Evolutionary conservation across 2,113 vertebrate genomes (phyloP).

Genomic region (Rhodinocichla rosea): DNA sequence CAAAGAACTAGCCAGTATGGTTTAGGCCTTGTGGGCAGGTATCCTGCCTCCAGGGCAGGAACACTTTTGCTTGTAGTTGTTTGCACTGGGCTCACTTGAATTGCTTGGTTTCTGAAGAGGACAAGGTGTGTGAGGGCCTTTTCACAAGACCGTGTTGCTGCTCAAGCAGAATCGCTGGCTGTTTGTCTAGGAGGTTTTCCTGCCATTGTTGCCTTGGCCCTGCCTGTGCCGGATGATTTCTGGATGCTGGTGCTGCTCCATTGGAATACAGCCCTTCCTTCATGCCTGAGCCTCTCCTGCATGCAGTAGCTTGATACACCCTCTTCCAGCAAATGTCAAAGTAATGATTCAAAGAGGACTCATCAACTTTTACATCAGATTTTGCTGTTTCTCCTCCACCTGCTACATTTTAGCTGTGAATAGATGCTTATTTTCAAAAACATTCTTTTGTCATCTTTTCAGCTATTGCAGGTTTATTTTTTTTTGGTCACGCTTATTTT

Average conservation of each 20-base stretch:
- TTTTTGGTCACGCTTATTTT: not conserved
- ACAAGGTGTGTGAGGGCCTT: not conserved
- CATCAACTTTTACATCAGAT: not conserved
- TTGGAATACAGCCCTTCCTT: not conserved
- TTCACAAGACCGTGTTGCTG: rapidly evolving
- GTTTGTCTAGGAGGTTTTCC: not conserved
- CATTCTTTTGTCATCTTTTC: not conserved
- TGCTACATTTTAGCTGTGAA: not conserved
- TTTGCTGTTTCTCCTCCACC: not conserved
- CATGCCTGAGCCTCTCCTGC: not conserved
- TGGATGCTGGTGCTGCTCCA: not conserved
- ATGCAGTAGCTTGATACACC: not conserved
- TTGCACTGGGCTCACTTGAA: not conserved
- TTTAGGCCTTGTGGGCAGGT: not conserved
- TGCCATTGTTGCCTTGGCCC: not conserved
- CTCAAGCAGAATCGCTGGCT: not conserved
- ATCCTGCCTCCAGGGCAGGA: not conserved
- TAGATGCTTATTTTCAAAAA: not conserved
- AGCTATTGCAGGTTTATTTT: not conserved
- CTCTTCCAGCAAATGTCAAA: not conserved
- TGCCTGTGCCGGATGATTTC: not conserved
- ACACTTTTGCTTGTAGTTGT: not conserved
- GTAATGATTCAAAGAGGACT: not conserved
- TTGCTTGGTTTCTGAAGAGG: not conserved
- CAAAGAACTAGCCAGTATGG: not conserved